Evolutionary conservation across 2,888 invertebrate genomes (phyloP).

Genomic region (Dynastes tityus): DNA sequence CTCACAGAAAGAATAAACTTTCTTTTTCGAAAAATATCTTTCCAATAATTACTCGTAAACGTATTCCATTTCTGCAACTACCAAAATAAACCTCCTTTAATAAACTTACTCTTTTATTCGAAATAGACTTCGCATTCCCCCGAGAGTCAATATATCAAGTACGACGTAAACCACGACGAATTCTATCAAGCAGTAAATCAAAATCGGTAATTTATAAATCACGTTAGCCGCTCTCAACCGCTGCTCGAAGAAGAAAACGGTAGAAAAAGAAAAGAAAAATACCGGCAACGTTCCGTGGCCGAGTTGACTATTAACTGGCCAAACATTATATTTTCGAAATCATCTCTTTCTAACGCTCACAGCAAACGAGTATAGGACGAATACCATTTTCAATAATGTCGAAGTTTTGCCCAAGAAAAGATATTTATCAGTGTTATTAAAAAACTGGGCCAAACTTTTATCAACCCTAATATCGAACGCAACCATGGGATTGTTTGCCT

Average conservation of each 20-base stretch:
- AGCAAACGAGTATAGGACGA: neutral
- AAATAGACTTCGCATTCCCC: neutral
- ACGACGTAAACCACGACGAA: slow-evolving; percentile 9
- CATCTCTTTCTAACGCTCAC: neutral
- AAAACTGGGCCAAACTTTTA: slow-evolving; percentile 5
- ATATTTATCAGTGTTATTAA: slow-evolving; percentile 8
- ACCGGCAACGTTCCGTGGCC: slow-evolving; percentile 7
- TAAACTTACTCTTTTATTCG: neutral
- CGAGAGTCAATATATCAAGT: neutral
- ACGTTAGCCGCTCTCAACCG: neutral
- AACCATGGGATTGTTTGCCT: neutral
- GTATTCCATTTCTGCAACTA: no score
- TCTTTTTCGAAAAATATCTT: no score
- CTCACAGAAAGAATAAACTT: no score
- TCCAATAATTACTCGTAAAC: no score
- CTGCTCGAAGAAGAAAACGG: neutral
- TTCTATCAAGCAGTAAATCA: slow-evolving; percentile 11
- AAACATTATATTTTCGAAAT: neutral
- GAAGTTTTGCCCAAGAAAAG: neutral
- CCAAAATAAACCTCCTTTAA: neutral
- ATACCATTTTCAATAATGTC: slow-evolving; percentile 10
- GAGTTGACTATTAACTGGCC: neutral
- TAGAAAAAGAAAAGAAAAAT: neutral
- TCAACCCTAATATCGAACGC: neutral
- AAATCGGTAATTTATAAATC: slow-evolving; percentile 17